These are phyloP conservation scores for Lordiphosa mommai DNA, from an alignment of 1,140 invertebrate genomes.

Conservation along the genomic window DNA sequence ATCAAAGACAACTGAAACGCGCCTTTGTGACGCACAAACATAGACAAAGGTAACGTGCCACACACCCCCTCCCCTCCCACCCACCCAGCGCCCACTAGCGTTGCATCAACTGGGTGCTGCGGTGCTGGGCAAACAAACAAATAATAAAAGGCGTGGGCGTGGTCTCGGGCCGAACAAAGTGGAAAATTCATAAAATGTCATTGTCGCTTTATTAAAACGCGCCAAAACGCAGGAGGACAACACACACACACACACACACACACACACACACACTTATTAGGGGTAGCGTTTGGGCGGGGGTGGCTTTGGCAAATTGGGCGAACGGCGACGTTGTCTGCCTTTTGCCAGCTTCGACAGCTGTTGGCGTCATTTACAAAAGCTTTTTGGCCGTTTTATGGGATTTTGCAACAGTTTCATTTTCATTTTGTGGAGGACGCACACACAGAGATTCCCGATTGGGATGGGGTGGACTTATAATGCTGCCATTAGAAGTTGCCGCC, in stretches of 20 bases:
- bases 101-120: slow-evolving; percentile 45
- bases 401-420: slow-evolving; percentile 76
- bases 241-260: slow-evolving; percentile 31
- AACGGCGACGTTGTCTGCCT: slow-evolving; percentile 54
- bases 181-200: slow-evolving; percentile 77
- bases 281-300: slow-evolving; percentile 1
- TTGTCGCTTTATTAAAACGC: slow-evolving; percentile 76
- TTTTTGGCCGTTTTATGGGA: slow-evolving; percentile 76
- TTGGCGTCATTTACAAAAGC: slow-evolving; percentile 76
- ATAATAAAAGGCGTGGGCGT: slow-evolving; percentile 50
- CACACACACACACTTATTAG: slow-evolving; percentile 20
- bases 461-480: slow-evolving; percentile 57
- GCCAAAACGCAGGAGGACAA: slow-evolving; percentile 66
- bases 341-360: slow-evolving; percentile 61
- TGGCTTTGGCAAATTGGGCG: slow-evolving; percentile 57
- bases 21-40: slow-evolving; percentile 50
- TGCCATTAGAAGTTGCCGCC: slow-evolving; percentile 72
- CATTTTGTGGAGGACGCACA: slow-evolving; percentile 51
- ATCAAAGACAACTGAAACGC: slow-evolving; percentile 65
- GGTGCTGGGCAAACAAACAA: slow-evolving; percentile 66
- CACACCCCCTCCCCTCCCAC: slow-evolving; percentile 4
- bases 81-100: slow-evolving; percentile 12
- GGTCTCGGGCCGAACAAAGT: slow-evolving; percentile 62
- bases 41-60: not conserved
- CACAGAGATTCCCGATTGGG: not conserved